phyloP scores from a whole-genome alignment of 2,888 invertebrate genomes.

The Scotopteryx bipunctaria region DNA sequence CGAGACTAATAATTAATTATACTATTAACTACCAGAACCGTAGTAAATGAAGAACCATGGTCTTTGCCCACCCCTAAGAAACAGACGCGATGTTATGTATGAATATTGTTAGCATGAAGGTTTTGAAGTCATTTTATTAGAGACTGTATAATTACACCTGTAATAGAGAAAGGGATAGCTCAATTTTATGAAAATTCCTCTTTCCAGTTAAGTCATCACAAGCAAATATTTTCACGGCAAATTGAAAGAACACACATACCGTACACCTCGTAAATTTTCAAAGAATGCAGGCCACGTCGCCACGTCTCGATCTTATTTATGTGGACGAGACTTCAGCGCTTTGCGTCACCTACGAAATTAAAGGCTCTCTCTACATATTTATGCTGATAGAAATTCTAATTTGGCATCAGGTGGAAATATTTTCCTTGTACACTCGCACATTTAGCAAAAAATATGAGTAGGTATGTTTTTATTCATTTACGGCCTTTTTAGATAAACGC shows the following conservation, averaged over 20 bases:
- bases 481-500: no score
- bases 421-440: slow-evolving; percentile 1
- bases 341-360: slow-evolving; percentile 28
- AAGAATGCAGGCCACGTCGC: slow-evolving; percentile 31
- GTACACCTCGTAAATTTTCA: slow-evolving; percentile 20
- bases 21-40: no score
- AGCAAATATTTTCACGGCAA: neutral
- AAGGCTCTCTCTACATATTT: slow-evolving; percentile 18
- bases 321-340: slow-evolving; percentile 25
- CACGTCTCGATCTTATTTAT: slow-evolving; percentile 33
- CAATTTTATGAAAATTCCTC: neutral
- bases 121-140: no score
- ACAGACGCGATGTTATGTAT: no score
- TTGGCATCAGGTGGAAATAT: slow-evolving; percentile 11
- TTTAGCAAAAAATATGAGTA: slow-evolving; percentile 14
- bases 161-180: no score
- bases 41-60: no score
- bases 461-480: no score
- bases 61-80: no score
- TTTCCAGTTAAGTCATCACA: neutral
- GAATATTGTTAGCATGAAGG: no score
- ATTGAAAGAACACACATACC: slow-evolving; percentile 15
- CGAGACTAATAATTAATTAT: no score
- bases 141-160: no score
- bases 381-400: slow-evolving; percentile 22